Conservation (phyloP, 2,888 invertebrate species). For the Mesorhabditis sp. region DNA sequence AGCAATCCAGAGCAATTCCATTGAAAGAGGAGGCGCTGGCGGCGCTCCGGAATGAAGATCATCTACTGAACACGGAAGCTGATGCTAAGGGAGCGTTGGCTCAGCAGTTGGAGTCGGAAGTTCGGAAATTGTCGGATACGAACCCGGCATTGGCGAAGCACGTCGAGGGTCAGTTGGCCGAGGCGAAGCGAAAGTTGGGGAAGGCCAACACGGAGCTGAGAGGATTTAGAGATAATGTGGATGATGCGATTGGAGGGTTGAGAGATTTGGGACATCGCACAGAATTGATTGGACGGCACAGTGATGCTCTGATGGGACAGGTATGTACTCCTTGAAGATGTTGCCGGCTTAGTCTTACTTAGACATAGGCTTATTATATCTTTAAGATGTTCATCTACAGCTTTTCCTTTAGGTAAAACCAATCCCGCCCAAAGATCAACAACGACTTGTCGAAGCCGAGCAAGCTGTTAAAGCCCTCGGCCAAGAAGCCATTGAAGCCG, state of each 20-base stretch:
- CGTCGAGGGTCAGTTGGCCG: conserved; percentile 23
- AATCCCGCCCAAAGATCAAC: neutral
- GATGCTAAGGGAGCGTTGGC: conserved; percentile 26
- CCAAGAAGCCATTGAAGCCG: neutral
- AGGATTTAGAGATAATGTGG: conserved; percentile 13
- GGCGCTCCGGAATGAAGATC: conserved; percentile 13
- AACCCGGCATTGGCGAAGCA: conserved; percentile 13
- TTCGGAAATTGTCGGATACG: conserved; percentile 2
- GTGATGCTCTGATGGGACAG: neutral
- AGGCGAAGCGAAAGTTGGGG: conserved; percentile 16
- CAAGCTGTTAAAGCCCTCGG: neutral
- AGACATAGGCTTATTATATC: too few species aligned
- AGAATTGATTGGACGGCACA: neutral
- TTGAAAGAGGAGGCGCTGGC: conserved; percentile 24
- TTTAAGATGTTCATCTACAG: too few species aligned
- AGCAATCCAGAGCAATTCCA: conserved; percentile 24
- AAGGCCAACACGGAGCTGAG: conserved; percentile 11
- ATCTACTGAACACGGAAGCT: conserved; percentile 27
- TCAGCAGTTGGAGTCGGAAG: conserved; percentile 23
- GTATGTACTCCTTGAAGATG: too few species aligned
- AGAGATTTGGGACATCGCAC: neutral
- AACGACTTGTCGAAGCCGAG: neutral
- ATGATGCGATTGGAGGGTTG: conserved; percentile 11
- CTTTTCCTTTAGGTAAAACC: neutral
- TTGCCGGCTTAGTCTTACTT: too few species aligned